phyloP scores from a whole-genome alignment of 2,888 invertebrate genomes.

The Phaonia tiefii region DNA sequence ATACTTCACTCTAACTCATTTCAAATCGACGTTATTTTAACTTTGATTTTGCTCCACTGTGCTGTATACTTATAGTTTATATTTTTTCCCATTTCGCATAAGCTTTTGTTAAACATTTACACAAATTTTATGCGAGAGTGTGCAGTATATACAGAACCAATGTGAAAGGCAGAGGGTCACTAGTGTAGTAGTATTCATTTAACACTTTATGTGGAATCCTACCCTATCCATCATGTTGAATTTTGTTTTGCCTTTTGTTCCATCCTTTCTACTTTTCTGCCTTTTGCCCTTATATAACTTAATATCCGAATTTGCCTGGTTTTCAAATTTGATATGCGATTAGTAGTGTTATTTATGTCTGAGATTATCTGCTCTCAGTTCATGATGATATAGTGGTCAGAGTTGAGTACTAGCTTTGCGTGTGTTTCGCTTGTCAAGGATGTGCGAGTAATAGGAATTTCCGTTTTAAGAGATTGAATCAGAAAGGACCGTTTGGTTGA shows the following conservation, averaged over 20 bases:
- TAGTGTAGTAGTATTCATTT: too few relatives aligned
- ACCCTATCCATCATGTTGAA: too few relatives aligned
- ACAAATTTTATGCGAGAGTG: too few relatives aligned
- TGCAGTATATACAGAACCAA: too few relatives aligned
- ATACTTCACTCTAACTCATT: too few relatives aligned
- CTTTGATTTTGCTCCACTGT: too few relatives aligned
- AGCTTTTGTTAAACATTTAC: too few relatives aligned
- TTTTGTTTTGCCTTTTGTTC: background rate
- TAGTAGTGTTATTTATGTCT: constrained; percentile 43
- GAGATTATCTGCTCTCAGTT: constrained; percentile 27
- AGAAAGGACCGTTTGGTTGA: constrained; percentile 5
- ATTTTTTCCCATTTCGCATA: too few relatives aligned
- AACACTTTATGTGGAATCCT: too few relatives aligned
- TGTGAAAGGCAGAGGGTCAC: too few relatives aligned
- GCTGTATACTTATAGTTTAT: too few relatives aligned
- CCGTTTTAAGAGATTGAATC: background rate
- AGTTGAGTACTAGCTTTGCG: constrained; percentile 29
- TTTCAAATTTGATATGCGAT: constrained; percentile 34
- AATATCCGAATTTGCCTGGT: background rate
- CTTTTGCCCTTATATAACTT: background rate
- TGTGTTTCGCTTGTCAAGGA: background rate
- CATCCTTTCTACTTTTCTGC: constrained; percentile 1
- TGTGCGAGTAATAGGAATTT: background rate
- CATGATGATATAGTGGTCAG: background rate
- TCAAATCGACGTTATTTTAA: too few relatives aligned